Percentiles rank a stretch among this genome's conserved stretches.
phyloP scores from a whole-genome alignment of 53 echinoderm and acorn worm species.

The Astropecten irregularis region DNA sequence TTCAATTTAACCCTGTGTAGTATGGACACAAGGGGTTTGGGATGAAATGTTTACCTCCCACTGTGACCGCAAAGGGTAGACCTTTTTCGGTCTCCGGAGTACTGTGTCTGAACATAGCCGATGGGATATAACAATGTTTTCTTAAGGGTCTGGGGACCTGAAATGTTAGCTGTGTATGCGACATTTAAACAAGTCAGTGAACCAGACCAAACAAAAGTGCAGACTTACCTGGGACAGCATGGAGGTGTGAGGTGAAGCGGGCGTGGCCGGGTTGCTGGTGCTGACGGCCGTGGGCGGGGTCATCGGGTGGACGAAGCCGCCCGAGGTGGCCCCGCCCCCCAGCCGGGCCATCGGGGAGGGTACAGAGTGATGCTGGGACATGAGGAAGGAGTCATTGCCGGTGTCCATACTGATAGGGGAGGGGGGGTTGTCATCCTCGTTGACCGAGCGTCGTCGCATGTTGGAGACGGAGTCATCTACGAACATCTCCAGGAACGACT shows the following conservation, averaged over 20 bases:
- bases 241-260: conserved; percentile 94
- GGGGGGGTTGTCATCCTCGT: conserved; percentile 89
- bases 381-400: conserved; percentile 61
- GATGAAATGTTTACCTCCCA: no score
- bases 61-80: no score
- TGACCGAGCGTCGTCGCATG: conserved; percentile 68
- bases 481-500: conserved; percentile 93
- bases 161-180: no score
- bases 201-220: no score
- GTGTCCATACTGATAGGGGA: conserved; percentile 89
- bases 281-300: conserved; percentile 69
- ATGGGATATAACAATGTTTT: no score
- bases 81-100: no score
- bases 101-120: no score
- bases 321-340: conserved; percentile 60
- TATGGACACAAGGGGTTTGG: no score
- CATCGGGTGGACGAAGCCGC: conserved; percentile 88
- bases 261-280: conserved; percentile 90
- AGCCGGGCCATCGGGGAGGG: conserved; percentile 81
- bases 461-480: conserved; percentile 82
- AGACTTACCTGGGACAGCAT: conserved; percentile 65
- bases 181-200: no score
- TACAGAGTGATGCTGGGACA: conserved; percentile 66
- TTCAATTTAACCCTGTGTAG: no score
- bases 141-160: no score